Base-by-base conservation (phyloP, 92 coral and sea anemone species). In the Pocillopora meandrina region DNA sequence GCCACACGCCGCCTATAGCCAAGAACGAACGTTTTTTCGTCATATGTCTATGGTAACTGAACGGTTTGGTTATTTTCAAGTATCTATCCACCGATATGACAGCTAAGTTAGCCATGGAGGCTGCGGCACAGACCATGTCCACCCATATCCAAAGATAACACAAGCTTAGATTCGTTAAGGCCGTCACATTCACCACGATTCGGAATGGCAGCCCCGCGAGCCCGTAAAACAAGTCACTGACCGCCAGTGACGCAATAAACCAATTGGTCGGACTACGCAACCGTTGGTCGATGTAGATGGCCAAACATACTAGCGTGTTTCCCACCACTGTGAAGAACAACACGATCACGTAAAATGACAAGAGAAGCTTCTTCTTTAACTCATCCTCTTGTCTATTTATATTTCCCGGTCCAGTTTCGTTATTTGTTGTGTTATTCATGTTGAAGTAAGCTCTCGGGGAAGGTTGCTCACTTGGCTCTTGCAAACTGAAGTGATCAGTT, bases 51-150 rank as follows among this genome's bases (percentile, higher is more conserved):
- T 93, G 92, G 88, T 97, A 97, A 70, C 65, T 73, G 77, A 97
- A 97, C n/a, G 99, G 99, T 47, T 90, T 92, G 83, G 98, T 97
- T 81, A 97, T 97, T 86, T 95, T 97, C 78, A 95, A 80, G 82
- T 94, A 91, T 58, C 99, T 91, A 81, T 97, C 99, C 9, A 97
- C 77, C 71, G 98, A 91, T 74, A 97, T 97, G 23, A 97, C 95
- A 0, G 99, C 98, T 69, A 97, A 88, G 56, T 93, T 97, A 3
- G 93, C 94, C 10, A 97, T 92, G 0, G 99, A 97, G 19, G 99
- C 98, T 5, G 99, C 98, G 19, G 94, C 98, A 52, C 98, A 97
- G 18, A 80, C 87, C 90, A 97, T 90, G 84, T 97, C 99, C 11
- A 88, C 85, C 99, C 99, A 97, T 70, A 90, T 91, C 97, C 95